phyloP scores from a whole-genome alignment of 2,888 invertebrate species.

The Acanthosepion lycidas region DNA sequence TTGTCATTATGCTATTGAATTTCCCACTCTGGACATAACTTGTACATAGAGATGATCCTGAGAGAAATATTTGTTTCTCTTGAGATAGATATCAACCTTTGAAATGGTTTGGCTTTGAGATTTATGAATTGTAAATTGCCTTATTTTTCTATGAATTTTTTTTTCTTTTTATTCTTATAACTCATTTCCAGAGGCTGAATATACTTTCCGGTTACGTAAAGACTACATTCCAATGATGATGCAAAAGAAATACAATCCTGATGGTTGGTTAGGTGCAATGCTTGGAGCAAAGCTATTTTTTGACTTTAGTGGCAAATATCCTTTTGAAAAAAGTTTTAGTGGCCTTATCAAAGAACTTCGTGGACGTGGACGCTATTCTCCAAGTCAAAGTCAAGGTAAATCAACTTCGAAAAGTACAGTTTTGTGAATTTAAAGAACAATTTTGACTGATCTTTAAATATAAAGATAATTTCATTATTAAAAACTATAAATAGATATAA shows the following conservation, averaged over 20 bases:
- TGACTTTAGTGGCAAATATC: conserved; percentile 72
- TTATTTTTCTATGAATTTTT: too few species aligned
- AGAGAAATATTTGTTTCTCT: too few species aligned
- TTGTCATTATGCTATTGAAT: too few species aligned
- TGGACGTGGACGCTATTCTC: conserved; percentile 59
- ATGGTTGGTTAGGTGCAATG: conserved; percentile 72
- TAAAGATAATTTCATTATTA: neutral
- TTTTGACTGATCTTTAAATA: neutral
- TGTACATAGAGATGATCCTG: too few species aligned
- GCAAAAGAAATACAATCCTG: conserved; percentile 70
- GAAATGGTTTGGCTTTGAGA: too few species aligned
- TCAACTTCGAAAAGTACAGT: neutral
- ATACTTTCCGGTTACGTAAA: conserved; percentile 69
- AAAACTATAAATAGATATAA: neutral
- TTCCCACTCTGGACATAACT: too few species aligned
- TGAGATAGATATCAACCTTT: too few species aligned
- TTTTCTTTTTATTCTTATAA: too few species aligned
- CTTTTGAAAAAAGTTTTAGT: conserved; percentile 66
- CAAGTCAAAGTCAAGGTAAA: conserved; percentile 40
- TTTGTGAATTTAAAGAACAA: neutral
- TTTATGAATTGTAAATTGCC: too few species aligned
- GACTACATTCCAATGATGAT: conserved; percentile 72
- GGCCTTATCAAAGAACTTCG: conserved; percentile 69
- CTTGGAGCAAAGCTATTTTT: conserved; percentile 71
- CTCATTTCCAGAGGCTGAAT: conserved; percentile 68